Percentiles rank a stretch among this genome's conserved stretches.
These are phyloP conservation scores for Aleiodes alternator DNA, from an alignment of 2,888 invertebrate species.

Conservation along the genomic window DNA sequence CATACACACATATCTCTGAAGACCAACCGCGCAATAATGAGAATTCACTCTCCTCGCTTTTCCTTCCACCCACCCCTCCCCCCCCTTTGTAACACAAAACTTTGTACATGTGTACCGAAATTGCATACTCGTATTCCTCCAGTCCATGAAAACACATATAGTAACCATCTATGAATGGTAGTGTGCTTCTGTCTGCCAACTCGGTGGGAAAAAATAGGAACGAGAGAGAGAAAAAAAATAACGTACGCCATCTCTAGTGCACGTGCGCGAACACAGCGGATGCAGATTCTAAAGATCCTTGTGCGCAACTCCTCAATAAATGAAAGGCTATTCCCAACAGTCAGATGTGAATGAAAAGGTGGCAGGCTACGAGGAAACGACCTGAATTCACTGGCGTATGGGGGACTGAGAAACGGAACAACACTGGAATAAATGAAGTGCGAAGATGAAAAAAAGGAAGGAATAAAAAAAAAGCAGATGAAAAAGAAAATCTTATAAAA, in stretches of 20 bases:
- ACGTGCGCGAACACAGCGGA: slow-evolving; percentile 3
- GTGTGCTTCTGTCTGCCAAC: no score
- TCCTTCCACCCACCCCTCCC: no score
- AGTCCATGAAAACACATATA: no score
- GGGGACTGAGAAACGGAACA: background rate
- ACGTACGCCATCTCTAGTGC: background rate
- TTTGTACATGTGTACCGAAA: no score
- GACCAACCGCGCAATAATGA: no score
- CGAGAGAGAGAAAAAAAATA: background rate
- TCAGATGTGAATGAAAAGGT: background rate
- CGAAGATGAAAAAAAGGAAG: slow-evolving; percentile 17
- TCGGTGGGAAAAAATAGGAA: no score
- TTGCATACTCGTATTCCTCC: no score
- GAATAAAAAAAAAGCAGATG: background rate
- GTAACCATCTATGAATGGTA: no score
- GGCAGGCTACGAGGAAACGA: slow-evolving; percentile 1
- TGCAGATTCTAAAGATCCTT: background rate
- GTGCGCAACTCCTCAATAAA: slow-evolving; percentile 1
- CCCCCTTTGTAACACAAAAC: no score
- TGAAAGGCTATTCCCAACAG: slow-evolving; percentile 4
- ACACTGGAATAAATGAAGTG: slow-evolving; percentile 21
- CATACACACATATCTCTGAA: no score
- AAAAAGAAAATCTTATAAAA: slow-evolving; percentile 2
- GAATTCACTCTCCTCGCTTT: no score
- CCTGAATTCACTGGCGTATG: slow-evolving; percentile 2